phyloP scores from a whole-genome alignment of 2,888 invertebrate genomes.

The Diarsia rubi region DNA sequence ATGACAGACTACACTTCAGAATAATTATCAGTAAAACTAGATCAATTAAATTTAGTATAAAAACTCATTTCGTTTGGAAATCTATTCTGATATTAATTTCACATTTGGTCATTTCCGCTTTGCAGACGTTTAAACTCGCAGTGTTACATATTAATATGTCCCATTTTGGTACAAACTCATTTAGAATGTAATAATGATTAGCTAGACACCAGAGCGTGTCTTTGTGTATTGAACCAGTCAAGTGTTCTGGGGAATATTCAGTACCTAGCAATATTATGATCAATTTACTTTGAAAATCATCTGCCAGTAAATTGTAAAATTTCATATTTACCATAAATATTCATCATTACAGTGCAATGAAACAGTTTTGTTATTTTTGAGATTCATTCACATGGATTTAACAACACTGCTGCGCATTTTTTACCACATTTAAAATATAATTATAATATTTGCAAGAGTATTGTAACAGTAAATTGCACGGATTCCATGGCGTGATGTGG shows the following conservation, averaged over 20 bases:
- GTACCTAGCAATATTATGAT: not conserved
- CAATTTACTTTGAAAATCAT: not conserved
- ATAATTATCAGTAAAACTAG: not conserved
- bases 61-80: not conserved
- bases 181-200: not conserved
- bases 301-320: not conserved
- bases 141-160: conserved; percentile 2
- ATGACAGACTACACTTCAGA: not conserved
- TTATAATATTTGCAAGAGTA: not conserved
- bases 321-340: not conserved
- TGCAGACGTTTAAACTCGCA: not conserved
- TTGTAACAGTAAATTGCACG: not conserved
- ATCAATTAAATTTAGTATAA: not conserved
- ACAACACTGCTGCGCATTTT: not conserved
- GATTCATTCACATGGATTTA: not conserved
- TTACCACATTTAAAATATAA: not conserved
- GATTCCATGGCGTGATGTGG: not conserved
- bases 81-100: conserved; percentile 9
- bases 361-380: not conserved
- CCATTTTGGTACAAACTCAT: not conserved
- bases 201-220: not conserved
- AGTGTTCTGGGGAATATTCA: not conserved
- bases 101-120: not conserved
- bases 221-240: conserved; percentile 1
- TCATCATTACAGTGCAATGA: not conserved